Evolutionary conservation across 2,797 vertebrate genomes (phyloP), one percentile per base, ranked within the genome.

Genomic region (Peromyscus aztecus): DNA sequence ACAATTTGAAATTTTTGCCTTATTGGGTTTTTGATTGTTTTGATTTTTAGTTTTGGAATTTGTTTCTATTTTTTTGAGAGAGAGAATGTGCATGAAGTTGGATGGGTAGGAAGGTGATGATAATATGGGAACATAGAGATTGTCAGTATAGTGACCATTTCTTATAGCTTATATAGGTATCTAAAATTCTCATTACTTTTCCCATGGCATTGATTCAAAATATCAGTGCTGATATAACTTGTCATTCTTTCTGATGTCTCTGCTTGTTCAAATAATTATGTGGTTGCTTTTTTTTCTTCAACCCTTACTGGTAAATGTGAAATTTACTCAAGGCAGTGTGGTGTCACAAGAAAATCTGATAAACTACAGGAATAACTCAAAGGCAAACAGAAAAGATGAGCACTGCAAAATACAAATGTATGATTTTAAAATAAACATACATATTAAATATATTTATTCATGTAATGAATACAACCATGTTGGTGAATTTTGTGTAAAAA

Each of bases 371-470:
- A 63, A 46, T 6, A 65, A 13, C 37, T 93, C 61, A 90, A 81
- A 84, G 1, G 19, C 21, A 9, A 89, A 14, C 34, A 49, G 17
- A 76, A 87, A 61, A 81, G 43, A 34, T 11, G 52, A 87, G 40
- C 59, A 46, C 12, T 65, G 59, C 40, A 90, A 90, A 86, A 63
- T 90, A 73, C 1, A 87, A 43, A 61, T 49, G n/a, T 84, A 73
- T 83, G 73, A 67, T 73, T 95, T 94, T 90, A 92, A 78, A 63
- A 40, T 75, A 86, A 65, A 92, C 37, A 43, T 24, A 75, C 11
- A 40, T 43, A 40, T 37, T 29, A 63, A 27, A 63, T 29, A 12
- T n/a, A 55, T n/a, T 23, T 23, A 23, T 13, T 84, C 31, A 89
- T 5, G 5, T 29, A 73, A 29, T 17, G 17, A 27, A 87, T 83